These are phyloP conservation scores for Troides oblongomaculatus DNA, from an alignment of 2,888 invertebrate species.

Conservation along the genomic window DNA sequence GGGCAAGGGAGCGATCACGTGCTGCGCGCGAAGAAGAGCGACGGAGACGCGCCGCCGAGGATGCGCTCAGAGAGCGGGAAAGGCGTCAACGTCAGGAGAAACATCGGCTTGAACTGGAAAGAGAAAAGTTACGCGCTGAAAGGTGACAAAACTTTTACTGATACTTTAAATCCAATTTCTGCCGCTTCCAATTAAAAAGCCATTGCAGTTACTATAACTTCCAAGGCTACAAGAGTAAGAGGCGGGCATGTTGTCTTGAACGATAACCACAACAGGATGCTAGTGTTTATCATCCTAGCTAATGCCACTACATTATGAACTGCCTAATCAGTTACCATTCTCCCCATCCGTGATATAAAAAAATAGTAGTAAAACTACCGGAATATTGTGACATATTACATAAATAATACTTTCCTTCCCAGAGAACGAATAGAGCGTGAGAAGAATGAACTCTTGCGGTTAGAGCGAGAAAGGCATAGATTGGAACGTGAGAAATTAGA, in stretches of 20 bases:
- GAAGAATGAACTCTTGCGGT: slow-evolving; percentile 89
- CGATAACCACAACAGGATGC: too few species aligned
- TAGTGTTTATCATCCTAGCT: too few species aligned
- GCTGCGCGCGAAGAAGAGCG: slow-evolving; percentile 90
- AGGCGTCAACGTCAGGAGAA: slow-evolving; percentile 92
- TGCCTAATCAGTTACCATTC: too few species aligned
- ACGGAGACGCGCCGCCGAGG: slow-evolving; percentile 87
- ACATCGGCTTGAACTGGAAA: slow-evolving; percentile 87
- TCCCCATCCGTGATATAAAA: too few species aligned
- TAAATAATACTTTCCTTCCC: slow-evolving; percentile 20
- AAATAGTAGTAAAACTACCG: too few species aligned
- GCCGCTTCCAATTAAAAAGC: too few species aligned
- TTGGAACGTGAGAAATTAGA: slow-evolving; percentile 87
- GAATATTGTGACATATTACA: background rate
- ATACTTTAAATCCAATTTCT: too few species aligned
- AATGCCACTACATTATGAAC: too few species aligned
- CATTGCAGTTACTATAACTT: too few species aligned
- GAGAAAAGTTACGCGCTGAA: slow-evolving; percentile 90
- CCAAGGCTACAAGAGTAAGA: too few species aligned
- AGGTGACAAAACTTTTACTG: slow-evolving; percentile 50
- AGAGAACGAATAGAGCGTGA: slow-evolving; percentile 93
- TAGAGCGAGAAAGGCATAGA: slow-evolving; percentile 92
- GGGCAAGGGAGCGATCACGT: slow-evolving; percentile 88
- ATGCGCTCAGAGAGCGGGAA: slow-evolving; percentile 89
- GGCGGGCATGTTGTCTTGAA: too few species aligned